These are phyloP conservation scores for Amaurobius ferox DNA, from an alignment of 2,888 invertebrate species.

Conservation along the genomic window DNA sequence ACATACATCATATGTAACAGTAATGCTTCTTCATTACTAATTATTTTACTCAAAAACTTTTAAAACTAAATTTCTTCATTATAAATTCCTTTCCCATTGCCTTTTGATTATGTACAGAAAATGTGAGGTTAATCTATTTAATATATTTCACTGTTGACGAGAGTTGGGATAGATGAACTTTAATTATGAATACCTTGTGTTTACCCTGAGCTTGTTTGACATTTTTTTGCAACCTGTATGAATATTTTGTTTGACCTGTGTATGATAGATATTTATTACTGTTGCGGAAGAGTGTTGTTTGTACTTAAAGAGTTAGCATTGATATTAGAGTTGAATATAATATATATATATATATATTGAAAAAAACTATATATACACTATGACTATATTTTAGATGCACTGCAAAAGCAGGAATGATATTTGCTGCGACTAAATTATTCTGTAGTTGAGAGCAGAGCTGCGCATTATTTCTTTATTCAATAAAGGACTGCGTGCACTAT, in stretches of 20 bases:
- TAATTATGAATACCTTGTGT: no score
- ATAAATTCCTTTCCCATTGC: no score
- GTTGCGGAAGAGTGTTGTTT: constrained; percentile 66
- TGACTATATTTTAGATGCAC: constrained; percentile 69
- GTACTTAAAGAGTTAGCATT: constrained; percentile 64
- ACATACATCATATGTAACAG: no score
- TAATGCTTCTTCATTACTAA: no score
- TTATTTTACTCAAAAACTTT: no score
- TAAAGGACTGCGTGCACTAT: constrained; percentile 64
- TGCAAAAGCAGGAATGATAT: constrained; percentile 62
- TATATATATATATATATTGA: constrained; percentile 51
- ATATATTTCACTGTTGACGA: no score
- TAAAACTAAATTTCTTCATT: no score
- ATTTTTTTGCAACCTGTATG: not conserved
- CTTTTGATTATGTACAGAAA: no score
- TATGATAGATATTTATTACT: constrained; percentile 70
- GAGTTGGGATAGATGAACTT: no score
- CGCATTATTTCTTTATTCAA: constrained; percentile 63
- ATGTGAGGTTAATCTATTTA: no score
- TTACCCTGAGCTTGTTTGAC: not conserved
- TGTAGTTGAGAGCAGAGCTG: constrained; percentile 62
- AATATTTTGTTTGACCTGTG: constrained; percentile 51
- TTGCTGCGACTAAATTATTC: constrained; percentile 69
- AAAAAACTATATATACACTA: constrained; percentile 34
- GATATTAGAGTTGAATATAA: constrained; percentile 59